A percentile compares a stretch with the other conserved stretches of the same genome.
Conservation (phyloP, 2,113 vertebrate species). For the Recurvirostra avosetta region DNA sequence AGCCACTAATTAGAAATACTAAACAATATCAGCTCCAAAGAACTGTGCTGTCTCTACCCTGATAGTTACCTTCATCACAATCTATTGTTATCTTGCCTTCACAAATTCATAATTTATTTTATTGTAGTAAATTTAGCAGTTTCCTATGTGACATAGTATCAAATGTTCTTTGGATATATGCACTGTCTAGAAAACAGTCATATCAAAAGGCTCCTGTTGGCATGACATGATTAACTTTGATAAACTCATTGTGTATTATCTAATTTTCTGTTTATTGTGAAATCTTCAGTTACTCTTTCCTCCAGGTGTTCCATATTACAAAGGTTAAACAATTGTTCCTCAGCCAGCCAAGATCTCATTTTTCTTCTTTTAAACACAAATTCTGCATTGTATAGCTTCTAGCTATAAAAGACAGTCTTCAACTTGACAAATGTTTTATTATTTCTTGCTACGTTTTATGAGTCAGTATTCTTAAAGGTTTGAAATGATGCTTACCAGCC, state of each 20-base stretch:
- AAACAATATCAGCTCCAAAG: neutral
- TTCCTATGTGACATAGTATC: neutral
- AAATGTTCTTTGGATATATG: neutral
- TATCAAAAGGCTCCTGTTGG: neutral
- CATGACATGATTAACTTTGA: neutral
- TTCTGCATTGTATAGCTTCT: neutral
- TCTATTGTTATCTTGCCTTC: neutral
- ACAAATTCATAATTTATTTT: neutral
- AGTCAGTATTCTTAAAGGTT: neutral
- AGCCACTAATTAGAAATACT: neutral
- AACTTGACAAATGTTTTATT: neutral
- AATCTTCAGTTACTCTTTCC: neutral
- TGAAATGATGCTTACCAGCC: neutral
- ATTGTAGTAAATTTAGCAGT: neutral
- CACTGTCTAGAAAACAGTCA: neutral
- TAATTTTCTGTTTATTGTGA: slow-evolving; percentile 27
- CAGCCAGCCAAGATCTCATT: neutral
- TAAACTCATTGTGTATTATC: neutral
- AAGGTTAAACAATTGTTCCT: neutral
- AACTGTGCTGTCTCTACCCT: neutral
- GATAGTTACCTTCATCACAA: neutral
- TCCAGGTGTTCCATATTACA: slow-evolving; percentile 25
- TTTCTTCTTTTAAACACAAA: neutral
- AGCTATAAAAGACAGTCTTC: neutral
- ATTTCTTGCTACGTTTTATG: neutral